These are phyloP conservation scores for Macrophya annulata DNA, from an alignment of 2,888 invertebrate species.

Conservation along the genomic window DNA sequence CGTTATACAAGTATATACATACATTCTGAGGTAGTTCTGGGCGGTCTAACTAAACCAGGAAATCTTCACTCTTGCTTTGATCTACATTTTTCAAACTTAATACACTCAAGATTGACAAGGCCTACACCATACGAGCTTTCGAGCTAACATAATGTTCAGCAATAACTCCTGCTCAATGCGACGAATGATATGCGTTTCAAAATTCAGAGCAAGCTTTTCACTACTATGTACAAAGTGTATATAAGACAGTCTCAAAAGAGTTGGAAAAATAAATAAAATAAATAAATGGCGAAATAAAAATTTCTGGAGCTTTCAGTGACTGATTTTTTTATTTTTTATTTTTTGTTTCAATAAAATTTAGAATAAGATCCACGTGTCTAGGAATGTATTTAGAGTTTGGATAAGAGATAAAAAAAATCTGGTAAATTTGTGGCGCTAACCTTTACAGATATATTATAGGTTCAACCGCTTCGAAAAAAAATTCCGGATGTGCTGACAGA, in stretches of 20 bases:
- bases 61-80: constrained; percentile 9
- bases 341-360: not conserved
- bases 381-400: not conserved
- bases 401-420: not conserved
- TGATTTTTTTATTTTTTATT: not conserved
- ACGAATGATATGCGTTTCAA: constrained; percentile 5
- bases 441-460: not conserved
- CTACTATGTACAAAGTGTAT: not conserved
- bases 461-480: not conserved
- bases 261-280: no score
- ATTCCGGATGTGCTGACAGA: constrained; percentile 65
- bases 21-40: not conserved
- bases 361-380: no score
- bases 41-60: not conserved
- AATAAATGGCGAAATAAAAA: not conserved
- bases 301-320: not conserved
- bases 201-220: not conserved
- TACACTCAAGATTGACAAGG: not conserved
- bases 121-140: not conserved
- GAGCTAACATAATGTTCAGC: not conserved
- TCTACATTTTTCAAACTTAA: constrained; percentile 26
- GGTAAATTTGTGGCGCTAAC: constrained; percentile 34
- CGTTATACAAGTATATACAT: not conserved
- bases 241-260: no score
- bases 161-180: not conserved